These are phyloP conservation scores for Oxyura jamaicensis DNA, from an alignment of 2,113 vertebrate genomes.

Conservation along the genomic window DNA sequence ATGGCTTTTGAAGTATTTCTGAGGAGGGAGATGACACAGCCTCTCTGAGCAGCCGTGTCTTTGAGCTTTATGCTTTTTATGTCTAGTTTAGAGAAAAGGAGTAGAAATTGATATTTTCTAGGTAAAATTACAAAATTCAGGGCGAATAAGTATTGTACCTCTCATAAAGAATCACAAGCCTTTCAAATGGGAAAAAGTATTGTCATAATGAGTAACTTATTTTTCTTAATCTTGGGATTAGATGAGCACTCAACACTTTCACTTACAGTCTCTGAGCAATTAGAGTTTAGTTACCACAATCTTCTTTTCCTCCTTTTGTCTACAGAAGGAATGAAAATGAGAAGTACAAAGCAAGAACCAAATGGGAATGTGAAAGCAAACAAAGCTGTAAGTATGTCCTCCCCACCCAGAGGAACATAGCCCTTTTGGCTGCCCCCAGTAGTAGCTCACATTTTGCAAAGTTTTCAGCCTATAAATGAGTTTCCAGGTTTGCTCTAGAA, in stretches of 20 bases:
- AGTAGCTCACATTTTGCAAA: background rate
- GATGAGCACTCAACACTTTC: background rate
- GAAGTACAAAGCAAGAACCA: conserved; percentile 89
- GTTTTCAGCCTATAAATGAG: background rate
- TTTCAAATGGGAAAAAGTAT: background rate
- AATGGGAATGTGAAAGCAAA: conserved; percentile 88
- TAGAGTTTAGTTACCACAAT: background rate
- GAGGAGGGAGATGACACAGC: background rate
- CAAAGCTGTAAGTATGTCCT: conserved; percentile 85
- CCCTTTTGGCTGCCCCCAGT: background rate
- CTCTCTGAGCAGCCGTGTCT: background rate
- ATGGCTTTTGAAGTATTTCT: background rate
- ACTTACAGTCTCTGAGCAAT: background rate
- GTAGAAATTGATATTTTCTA: background rate
- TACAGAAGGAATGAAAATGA: conserved; percentile 96
- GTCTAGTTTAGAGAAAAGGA: background rate
- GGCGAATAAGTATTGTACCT: background rate
- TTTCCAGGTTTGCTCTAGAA: background rate
- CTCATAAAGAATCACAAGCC: background rate
- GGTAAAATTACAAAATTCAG: background rate
- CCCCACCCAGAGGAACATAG: background rate
- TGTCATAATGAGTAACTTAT: background rate
- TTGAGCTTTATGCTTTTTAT: background rate
- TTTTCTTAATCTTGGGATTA: background rate
- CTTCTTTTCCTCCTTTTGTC: background rate